phyloP scores from a whole-genome alignment of 2,888 invertebrate genomes.

The Resseliella maxima region DNA sequence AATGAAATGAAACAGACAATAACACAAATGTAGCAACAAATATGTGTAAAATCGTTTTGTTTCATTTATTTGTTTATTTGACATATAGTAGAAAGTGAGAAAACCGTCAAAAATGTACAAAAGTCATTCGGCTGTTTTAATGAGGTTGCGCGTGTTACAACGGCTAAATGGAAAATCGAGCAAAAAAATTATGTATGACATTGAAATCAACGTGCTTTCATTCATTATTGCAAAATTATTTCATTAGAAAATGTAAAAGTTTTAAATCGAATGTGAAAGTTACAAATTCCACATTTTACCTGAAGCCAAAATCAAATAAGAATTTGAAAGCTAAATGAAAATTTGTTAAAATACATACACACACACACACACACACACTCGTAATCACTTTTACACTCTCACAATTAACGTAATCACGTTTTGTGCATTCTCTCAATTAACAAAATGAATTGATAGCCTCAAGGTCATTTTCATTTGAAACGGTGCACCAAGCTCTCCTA shows the following conservation, averaged over 20 bases:
- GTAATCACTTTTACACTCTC: too few species aligned
- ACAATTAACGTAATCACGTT: too few species aligned
- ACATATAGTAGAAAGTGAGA: neutral
- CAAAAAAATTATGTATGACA: constrained; percentile 9
- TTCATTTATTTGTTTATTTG: neutral
- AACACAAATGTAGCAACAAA: neutral
- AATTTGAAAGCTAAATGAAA: neutral
- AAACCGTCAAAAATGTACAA: neutral
- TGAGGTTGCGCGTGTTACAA: neutral
- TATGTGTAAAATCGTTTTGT: neutral
- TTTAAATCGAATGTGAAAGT: constrained; percentile 13
- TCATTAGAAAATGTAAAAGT: constrained; percentile 22
- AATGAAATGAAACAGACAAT: neutral
- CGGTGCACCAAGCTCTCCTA: neutral
- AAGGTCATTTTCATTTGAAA: neutral
- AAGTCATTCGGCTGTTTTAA: neutral
- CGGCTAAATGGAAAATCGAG: neutral
- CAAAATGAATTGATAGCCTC: neutral
- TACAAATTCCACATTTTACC: neutral
- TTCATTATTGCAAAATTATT: constrained; percentile 25
- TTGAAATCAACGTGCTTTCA: neutral
- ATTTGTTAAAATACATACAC: too few species aligned
- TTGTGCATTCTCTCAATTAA: neutral
- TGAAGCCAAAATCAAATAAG: neutral
- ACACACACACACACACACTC: neutral